A percentile compares a stretch with the other conserved stretches of the same genome.
Evolutionary conservation across 2,797 vertebrate species (phyloP).

Genomic region (Huso huso): DNA sequence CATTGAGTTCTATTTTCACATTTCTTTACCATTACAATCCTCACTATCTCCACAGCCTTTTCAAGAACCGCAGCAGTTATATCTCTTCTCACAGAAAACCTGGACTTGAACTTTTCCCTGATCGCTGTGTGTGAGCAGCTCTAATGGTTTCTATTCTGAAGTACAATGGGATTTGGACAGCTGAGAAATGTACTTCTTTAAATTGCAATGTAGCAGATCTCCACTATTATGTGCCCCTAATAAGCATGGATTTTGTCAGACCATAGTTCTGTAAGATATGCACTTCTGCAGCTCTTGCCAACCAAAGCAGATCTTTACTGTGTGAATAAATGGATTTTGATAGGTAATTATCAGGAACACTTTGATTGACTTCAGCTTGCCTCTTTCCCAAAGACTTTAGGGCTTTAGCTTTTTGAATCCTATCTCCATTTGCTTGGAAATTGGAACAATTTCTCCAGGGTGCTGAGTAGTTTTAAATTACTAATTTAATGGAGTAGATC

Average conservation of each 20-base stretch:
- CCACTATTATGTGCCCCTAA: background rate
- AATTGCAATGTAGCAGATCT: conserved; percentile 1
- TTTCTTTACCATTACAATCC: too few relatives aligned
- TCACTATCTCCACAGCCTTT: too few relatives aligned
- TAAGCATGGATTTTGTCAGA: background rate
- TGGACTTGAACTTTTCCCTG: too few relatives aligned
- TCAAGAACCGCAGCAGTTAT: too few relatives aligned
- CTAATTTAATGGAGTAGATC: too few relatives aligned
- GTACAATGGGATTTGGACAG: background rate
- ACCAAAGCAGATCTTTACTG: background rate
- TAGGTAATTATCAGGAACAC: conserved; percentile 3
- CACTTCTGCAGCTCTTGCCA: background rate
- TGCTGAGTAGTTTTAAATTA: background rate
- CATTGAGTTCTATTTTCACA: too few relatives aligned
- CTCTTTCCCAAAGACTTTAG: background rate
- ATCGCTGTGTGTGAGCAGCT: background rate
- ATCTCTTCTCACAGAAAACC: too few relatives aligned
- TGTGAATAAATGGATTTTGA: conserved; percentile 9
- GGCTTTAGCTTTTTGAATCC: conserved; percentile 3
- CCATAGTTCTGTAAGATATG: background rate
- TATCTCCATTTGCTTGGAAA: background rate
- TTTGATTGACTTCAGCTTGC: background rate
- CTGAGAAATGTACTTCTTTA: background rate
- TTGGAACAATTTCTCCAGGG: background rate
- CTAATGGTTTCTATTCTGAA: background rate